Evolutionary conservation across 2,113 vertebrate genomes (phyloP).

Genomic region (Steatornis caripensis): DNA sequence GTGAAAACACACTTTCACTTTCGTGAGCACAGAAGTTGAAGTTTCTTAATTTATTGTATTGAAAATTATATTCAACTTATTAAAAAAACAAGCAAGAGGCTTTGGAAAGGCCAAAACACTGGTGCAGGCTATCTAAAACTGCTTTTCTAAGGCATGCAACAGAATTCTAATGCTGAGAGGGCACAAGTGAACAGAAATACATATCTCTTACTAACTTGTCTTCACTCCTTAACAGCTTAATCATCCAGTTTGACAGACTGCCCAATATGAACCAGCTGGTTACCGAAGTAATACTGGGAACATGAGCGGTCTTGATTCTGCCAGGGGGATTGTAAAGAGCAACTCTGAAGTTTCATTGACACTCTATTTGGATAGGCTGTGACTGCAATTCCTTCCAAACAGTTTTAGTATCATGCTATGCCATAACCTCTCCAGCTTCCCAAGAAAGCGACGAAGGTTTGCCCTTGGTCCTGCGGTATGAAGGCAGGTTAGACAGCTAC

Average conservation of each 20-base stretch:
- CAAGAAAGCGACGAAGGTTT: background rate
- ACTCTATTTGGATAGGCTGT: background rate
- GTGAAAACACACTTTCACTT: conserved; percentile 23
- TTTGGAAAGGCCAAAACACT: background rate
- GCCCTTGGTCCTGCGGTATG: background rate
- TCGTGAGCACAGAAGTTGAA: background rate
- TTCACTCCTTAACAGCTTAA: background rate
- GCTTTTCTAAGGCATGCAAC: background rate
- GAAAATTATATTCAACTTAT: background rate
- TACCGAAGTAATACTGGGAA: background rate
- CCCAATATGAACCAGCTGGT: background rate
- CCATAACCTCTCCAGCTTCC: background rate
- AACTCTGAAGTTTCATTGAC: background rate
- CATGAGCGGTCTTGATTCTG: background rate
- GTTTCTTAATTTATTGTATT: background rate
- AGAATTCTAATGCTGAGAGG: background rate
- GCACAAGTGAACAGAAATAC: background rate
- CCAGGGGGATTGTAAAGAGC: background rate
- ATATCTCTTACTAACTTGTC: background rate
- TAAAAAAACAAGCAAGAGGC: background rate
- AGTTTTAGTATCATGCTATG: background rate
- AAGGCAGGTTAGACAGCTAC: background rate
- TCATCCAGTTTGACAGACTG: background rate
- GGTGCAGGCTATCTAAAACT: background rate
- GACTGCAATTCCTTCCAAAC: background rate